Base-by-base conservation (phyloP, 2,113 vertebrate genomes). In the Peucedramus taeniatus region DNA sequence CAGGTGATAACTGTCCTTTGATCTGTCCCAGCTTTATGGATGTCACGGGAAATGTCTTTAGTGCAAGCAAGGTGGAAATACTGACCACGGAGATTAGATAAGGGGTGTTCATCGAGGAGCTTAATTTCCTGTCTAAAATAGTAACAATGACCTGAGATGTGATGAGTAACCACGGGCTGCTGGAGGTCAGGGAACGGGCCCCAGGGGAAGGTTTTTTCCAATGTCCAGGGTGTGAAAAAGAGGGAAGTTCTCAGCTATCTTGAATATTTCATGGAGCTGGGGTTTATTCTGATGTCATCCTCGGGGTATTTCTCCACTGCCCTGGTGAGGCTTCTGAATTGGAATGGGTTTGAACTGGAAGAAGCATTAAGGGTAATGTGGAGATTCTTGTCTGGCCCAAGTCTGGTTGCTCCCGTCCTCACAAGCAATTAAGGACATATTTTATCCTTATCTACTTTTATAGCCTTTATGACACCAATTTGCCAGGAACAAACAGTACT, bases 51-150 rank as follows among this genome's bases (percentile, higher is more conserved):
- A 94, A 87, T 57, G 66, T 44, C 89, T 91, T 74, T 44, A 77
- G 60, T 66, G 71, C 26, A 76, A 77, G 50, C 16, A 39, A 71
- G 60, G 54, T 93, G 3, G 2, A 63, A 83, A 92, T 37, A 71
- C 14, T 78, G 80, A 51, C 83, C 44, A 0, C 1, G 26, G 33
- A 0, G 47, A 82, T 93, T 76, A 96, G 94, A 95, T 95, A 91
- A 87, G 24, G 39, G 22, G 17, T 50, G 19, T 17, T 74, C 12
- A 53, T 23, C 0, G 21, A 92, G 86, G 68, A 89, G 28, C 30
- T 76, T 75, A 71, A 89, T 95, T 95, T 96, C 77, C 93, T 49
- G 15, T 44, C 64, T 82, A 16, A 89, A 97, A 82, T 71, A 65
- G 60, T 64, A 60, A 40, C 21, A 76, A 60, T 51, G 71, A 47